Percentiles rank a stretch among this genome's conserved stretches.
These are phyloP conservation scores for Tinea semifulvella DNA, from an alignment of 2,888 invertebrate genomes.

Conservation along the genomic window DNA sequence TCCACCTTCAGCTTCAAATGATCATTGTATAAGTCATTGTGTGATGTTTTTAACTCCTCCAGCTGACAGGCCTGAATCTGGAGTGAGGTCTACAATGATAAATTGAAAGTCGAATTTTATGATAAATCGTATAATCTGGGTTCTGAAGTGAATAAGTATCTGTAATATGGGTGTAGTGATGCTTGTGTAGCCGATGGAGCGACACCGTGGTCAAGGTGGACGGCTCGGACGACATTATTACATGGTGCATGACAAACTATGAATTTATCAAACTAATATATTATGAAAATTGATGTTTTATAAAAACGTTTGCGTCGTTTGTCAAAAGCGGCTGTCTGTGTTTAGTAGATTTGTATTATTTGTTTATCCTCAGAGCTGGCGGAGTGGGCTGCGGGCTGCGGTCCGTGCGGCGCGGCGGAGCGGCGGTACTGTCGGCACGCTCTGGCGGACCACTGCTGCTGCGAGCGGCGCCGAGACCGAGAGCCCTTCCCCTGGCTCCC, in stretches of 20 bases:
- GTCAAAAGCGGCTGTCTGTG: too few relatives aligned
- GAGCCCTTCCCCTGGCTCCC: slow-evolving; percentile 74
- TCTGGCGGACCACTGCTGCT: slow-evolving; percentile 63
- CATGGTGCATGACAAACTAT: too few relatives aligned
- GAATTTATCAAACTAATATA: too few relatives aligned
- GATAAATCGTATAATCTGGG: too few relatives aligned
- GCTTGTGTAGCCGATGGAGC: too few relatives aligned
- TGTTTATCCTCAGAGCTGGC: neutral
- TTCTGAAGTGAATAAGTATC: too few relatives aligned
- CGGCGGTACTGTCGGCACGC: slow-evolving; percentile 69
- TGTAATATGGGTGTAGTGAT: too few relatives aligned
- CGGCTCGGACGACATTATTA: too few relatives aligned
- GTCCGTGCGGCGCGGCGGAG: slow-evolving; percentile 68
- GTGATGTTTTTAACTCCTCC: neutral
- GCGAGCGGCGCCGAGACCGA: slow-evolving; percentile 65
- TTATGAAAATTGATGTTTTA: too few relatives aligned
- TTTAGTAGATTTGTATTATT: neutral
- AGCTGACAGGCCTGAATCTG: neutral
- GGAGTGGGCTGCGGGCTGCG: slow-evolving; percentile 59
- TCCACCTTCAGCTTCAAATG: neutral
- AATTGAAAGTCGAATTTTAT: too few relatives aligned
- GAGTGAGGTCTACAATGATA: neutral
- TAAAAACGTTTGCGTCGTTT: too few relatives aligned
- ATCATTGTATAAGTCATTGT: neutral
- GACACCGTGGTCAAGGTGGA: too few relatives aligned